phyloP scores from a whole-genome alignment of 2,113 vertebrate genomes.

The Crotalus tigris region DNA sequence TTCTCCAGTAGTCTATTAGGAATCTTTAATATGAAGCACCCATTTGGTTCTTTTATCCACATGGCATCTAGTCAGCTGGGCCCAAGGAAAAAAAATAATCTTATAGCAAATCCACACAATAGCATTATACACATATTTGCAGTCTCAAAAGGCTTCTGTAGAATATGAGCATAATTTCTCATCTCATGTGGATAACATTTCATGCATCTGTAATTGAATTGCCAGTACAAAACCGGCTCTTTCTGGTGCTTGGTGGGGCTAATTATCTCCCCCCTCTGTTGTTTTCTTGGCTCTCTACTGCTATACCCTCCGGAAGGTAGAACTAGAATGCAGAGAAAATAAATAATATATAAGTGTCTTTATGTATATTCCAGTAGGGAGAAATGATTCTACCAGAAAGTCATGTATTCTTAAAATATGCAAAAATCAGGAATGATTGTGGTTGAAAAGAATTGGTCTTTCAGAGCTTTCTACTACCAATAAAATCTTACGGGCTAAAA shows the following conservation, averaged over 20 bases:
- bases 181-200: neutral
- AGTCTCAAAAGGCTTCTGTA: neutral
- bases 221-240: neutral
- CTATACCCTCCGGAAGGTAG: neutral
- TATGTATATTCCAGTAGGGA: neutral
- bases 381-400: neutral
- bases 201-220: neutral
- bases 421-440: neutral
- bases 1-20: neutral
- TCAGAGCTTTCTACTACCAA: neutral
- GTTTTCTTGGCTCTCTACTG: neutral
- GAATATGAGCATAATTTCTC: constrained; percentile 12
- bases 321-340: neutral
- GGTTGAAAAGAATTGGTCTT: neutral
- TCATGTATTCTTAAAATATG: neutral
- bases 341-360: neutral
- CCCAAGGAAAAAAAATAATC: too few relatives aligned
- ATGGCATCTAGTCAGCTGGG: neutral
- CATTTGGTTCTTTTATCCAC: neutral
- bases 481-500: neutral
- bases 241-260: neutral
- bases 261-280: neutral
- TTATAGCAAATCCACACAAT: neutral
- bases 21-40: neutral
- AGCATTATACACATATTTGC: neutral